Evolutionary conservation across 2,113 vertebrate species (phyloP), one percentile per base, ranked within the genome.

Genomic region (Epinephelus fuscoguttatus): DNA sequence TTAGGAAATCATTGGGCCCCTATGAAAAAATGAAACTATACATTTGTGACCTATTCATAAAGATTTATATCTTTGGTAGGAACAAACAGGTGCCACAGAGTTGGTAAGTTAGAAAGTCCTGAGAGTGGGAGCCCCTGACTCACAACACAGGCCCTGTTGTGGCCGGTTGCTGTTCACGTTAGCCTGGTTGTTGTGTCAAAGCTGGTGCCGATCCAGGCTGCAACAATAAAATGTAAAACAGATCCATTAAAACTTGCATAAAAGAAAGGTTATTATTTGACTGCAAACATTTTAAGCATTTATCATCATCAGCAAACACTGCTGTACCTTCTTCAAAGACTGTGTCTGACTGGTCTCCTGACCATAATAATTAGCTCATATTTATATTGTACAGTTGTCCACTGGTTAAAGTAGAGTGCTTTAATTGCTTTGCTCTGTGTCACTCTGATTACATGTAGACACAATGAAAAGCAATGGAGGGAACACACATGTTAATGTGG

Each of bases 261-360:
- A 82, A 23, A 50, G 5, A 37, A 57, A 73, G 61, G 70, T 68
- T 30, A 47, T 50, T 49, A 60, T 69, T 66, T 70, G 62, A 59
- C 18, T 21, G 62, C 55, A 68, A 55, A 61, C 33, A 72, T 47
- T 47, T 75, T 19, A 72, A 14, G 23, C 56, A 56, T 40, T 75
- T 53, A 37, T 64, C 30, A 37, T 13, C 75, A n/a, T 70, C 23
- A 70, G 57, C 5, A 74, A 67, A 84, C 49, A 60, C 42, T 40
- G 57, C 10, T 60, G 60, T 7, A 49, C 63, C 70, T 33, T 61
- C 61, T 50, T 63, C 53, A 60, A 53, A 76, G 53, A 10, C 21
- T 0, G 71, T 6, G 0, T 64, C 33, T 9, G 25, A 2, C 59
- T 27, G 23, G 12, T 45, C 56, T 19, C 56, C 50, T 27, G 50